Evolutionary conservation across 2,797 vertebrate genomes (phyloP), one percentile per base, ranked within the genome.

Genomic region (Nyctalus aviator): DNA sequence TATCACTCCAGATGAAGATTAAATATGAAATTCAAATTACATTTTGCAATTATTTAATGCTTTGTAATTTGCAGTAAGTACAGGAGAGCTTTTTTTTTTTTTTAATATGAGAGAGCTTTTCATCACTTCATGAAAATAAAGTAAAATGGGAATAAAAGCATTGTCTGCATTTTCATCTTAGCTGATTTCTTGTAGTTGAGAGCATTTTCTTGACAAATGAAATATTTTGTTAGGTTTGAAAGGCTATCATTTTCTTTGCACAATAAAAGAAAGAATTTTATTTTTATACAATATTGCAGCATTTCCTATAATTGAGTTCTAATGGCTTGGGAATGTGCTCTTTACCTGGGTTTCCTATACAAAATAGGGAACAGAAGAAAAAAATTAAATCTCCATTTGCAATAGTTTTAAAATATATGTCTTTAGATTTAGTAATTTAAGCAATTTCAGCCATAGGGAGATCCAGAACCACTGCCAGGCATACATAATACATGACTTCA

Each of bases 1-100:
- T 91, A 90, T 48, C 35, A 59, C 84, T 95, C 93, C 72, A 94
- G 81, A 90, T 94, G 50, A 78, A 71, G 55, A 64, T 57, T 82
- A 96, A 93, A 68, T 84, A 68, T 66, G 66, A 93, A 95, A 95
- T 96, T 97, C 92, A 88, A 66, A 90, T 84, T 69, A 5, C 78
- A 84, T 8, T 78, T 92, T 95, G 84, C 96, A 95, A 93, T 97
- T 96, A 94, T 93, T 96, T 96, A 94, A 88, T 84, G 32, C 64
- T 95, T 81, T 96, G 94, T 97, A 37, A 37, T 87, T 90, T 3
- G 83, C 90, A 62, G 75, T 93, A 81, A 84, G 91, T 93, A 82
- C 68, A 50, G 73, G 13, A 50, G 15, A 77, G 18, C 8, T 41
- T 84, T 41, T 48, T 10, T 53, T 25, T 41, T 84, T 41, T 48